Evolutionary conservation across 2,113 vertebrate genomes (phyloP), one percentile per base, ranked within the genome.

Genomic region (Chrysochloris asiatica): DNA sequence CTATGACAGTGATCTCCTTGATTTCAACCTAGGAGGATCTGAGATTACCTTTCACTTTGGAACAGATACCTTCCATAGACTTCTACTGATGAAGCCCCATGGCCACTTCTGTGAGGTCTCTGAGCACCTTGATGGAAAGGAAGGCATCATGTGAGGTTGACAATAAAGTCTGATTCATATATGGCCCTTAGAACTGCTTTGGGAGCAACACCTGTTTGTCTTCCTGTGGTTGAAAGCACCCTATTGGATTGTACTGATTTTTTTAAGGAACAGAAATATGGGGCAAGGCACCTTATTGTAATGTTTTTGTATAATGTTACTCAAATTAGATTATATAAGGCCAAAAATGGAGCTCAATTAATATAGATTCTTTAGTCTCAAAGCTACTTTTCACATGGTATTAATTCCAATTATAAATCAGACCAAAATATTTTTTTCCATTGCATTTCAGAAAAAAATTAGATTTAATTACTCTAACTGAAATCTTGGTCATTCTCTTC

Each of bases 381-480:
- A 2, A 87, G 72, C 80, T 86, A 52, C 88, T 95, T 94, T 90
- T 50, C 72, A 83, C 48, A 38, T 83, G 45, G 4, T 75, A 80
- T 95, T 92, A 88, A 67, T 95, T 92, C 41, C 12, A 90, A 92
- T 94, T 75, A 83, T 87, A 90, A 73, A 93, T 90, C 79, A 92
- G 50, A 84, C 28, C 41, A 47, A 87, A 89, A 41, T 69, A 8
- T 67, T 78, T 95, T 81, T 94, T 90, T 77, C 82, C 48, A 45
- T 77, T 94, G 6, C 41, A 94, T 90, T 94, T 94, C 69, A 88
- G 50, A 88, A 92, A 81, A 69, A 50, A 86, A 59, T 41, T 91
- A 84, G 30, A 65, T 90, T 95, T 94, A 94, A 94, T 94, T 93
- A 73, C 75, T 75, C 4, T 72, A 85, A n/a, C n/a, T n/a, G n/a